phyloP scores from a whole-genome alignment of 2,888 invertebrate genomes.

The Corbicula japonica region DNA sequence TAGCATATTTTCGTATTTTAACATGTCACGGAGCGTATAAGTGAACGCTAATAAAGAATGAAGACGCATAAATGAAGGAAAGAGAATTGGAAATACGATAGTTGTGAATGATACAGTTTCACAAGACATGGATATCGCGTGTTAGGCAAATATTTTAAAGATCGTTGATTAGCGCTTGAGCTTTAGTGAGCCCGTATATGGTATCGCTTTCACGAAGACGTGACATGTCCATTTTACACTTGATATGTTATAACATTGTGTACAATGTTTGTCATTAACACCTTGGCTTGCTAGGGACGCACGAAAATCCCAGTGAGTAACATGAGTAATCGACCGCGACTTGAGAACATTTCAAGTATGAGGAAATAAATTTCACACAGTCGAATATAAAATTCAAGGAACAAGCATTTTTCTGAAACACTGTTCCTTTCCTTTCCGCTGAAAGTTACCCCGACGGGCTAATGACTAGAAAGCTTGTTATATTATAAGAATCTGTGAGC shows the following conservation, averaged over 20 bases:
- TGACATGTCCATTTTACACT: constrained; percentile 32
- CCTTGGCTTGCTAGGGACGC: too few species aligned
- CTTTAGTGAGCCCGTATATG: constrained; percentile 22
- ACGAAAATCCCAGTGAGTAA: too few species aligned
- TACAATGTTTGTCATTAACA: constrained; percentile 48
- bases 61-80: constrained; percentile 37
- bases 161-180: constrained; percentile 29
- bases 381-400: too few species aligned
- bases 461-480: too few species aligned
- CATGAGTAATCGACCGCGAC: too few species aligned
- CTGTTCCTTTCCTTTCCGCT: too few species aligned
- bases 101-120: constrained; percentile 24
- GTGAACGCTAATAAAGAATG: constrained; percentile 18
- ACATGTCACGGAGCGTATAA: constrained; percentile 47
- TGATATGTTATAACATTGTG: constrained; percentile 22
- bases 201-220: constrained; percentile 20
- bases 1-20: constrained; percentile 49
- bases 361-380: too few species aligned
- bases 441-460: too few species aligned
- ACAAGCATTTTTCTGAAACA: too few species aligned
- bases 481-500: too few species aligned
- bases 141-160: constrained; percentile 7
- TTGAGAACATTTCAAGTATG: too few species aligned
- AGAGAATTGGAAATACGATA: constrained; percentile 38
- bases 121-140: constrained; percentile 35